Percentiles rank a stretch among this genome's conserved stretches.
Conservation (phyloP, 2,888 invertebrate genomes). For the Anaspis maculata region DNA sequence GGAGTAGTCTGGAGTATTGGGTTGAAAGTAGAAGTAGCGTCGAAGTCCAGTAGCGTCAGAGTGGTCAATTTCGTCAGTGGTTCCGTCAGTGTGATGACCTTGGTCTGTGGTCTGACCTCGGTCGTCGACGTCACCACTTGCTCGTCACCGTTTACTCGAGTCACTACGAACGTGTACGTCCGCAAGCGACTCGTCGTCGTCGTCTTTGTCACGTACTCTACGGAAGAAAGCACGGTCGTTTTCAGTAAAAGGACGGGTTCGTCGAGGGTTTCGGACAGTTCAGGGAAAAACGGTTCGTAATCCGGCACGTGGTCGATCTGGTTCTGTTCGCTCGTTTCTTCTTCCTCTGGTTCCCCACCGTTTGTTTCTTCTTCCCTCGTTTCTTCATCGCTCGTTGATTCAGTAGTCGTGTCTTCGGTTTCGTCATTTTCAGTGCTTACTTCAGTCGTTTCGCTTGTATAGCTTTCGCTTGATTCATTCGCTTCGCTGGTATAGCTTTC, state of each 20-base stretch:
- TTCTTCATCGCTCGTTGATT: slow-evolving; percentile 7
- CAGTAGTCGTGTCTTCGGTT: slow-evolving; percentile 8
- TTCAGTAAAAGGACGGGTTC: slow-evolving; percentile 35
- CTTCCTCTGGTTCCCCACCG: slow-evolving; percentile 3
- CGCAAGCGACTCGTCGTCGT: slow-evolving; percentile 47
- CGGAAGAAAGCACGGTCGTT: slow-evolving; percentile 42
- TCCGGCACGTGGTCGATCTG: slow-evolving; percentile 35
- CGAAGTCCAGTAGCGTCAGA: slow-evolving; percentile 44
- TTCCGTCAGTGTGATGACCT: slow-evolving; percentile 50
- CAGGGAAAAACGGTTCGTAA: slow-evolving; percentile 36
- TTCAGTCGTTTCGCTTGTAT: slow-evolving; percentile 4
- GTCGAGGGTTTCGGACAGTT: slow-evolving; percentile 33
- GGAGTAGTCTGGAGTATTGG: too few relatives aligned
- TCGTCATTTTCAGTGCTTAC: neutral
- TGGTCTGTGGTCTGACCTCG: slow-evolving; percentile 52
- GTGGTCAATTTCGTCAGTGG: slow-evolving; percentile 48
- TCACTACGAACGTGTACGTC: slow-evolving; percentile 59
- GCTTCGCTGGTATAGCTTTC: too few relatives aligned
- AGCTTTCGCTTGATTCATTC: too few relatives aligned
- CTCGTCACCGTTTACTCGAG: slow-evolving; percentile 55
- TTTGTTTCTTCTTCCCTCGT: slow-evolving; percentile 7
- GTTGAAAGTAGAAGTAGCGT: slow-evolving; percentile 34
- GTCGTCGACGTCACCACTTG: slow-evolving; percentile 57
- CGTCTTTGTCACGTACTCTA: slow-evolving; percentile 45
- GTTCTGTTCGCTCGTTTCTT: slow-evolving; percentile 14